Conservation (phyloP, 2,797 vertebrate genomes). For the Loriculus beryllinus region DNA sequence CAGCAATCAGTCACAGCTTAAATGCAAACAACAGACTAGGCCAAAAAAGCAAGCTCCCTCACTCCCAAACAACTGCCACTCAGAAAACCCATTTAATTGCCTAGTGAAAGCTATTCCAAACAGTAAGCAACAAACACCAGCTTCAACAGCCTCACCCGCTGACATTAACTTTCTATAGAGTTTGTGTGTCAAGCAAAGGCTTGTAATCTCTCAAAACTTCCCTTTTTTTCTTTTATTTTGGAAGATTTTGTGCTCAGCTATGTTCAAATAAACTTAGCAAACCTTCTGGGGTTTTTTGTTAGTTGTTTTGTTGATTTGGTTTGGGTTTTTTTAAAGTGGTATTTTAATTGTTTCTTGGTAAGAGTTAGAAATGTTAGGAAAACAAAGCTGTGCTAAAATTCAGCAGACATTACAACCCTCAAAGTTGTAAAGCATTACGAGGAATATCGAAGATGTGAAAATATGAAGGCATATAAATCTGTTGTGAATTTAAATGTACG, state of each 20-base stretch:
- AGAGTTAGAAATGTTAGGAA: neutral
- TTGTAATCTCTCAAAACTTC: neutral
- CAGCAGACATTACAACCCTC: neutral
- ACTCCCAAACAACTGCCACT: neutral
- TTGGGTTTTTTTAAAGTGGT: neutral
- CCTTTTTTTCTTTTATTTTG: neutral
- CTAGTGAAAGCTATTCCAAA: neutral
- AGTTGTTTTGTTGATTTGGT: neutral
- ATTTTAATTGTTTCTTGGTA: neutral
- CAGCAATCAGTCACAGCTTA: neutral
- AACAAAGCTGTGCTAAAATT: neutral
- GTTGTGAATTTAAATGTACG: neutral
- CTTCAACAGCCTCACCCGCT: neutral
- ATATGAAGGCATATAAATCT: neutral
- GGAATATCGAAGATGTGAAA: neutral
- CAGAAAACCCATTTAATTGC: neutral
- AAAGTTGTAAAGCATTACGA: neutral
- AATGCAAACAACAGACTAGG: neutral
- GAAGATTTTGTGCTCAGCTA: neutral
- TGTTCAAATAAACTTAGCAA: neutral
- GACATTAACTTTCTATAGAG: neutral
- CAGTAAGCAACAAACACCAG: neutral
- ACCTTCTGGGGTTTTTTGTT: neutral
- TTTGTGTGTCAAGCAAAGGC: neutral
- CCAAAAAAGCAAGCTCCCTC: neutral